A percentile compares a stretch with the other conserved stretches of the same genome.
Evolutionary conservation across 2,888 invertebrate genomes (phyloP).

Genomic region (Mycalesis mineus): DNA sequence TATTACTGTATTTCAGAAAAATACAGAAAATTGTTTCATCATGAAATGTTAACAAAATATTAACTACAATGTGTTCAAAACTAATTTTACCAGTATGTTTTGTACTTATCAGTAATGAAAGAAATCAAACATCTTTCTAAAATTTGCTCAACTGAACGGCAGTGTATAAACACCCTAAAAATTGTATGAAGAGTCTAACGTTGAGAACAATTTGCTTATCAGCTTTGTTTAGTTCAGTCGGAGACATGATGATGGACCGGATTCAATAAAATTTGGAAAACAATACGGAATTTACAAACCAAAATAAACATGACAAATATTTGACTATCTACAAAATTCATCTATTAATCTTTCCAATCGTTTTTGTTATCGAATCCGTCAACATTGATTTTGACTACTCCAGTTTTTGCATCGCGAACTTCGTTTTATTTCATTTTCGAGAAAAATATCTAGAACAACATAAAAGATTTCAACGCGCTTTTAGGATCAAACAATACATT

Average conservation of each 20-base stretch:
- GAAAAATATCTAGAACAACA: not conserved
- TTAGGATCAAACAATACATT: not conserved
- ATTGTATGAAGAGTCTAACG: slow-evolving; percentile 24
- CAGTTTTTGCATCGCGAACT: not conserved
- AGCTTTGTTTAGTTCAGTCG: slow-evolving; percentile 19
- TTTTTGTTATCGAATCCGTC: slow-evolving; percentile 12
- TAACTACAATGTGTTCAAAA: no score
- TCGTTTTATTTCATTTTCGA: not conserved
- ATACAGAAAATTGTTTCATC: no score
- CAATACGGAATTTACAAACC: slow-evolving; percentile 26
- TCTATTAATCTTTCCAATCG: slow-evolving; percentile 20
- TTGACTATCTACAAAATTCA: slow-evolving; percentile 22
- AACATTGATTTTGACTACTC: slow-evolving; percentile 9
- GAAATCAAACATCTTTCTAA: not conserved
- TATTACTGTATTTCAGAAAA: no score
- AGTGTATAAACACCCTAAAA: slow-evolving; percentile 14
- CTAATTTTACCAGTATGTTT: no score
- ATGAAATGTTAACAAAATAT: no score
- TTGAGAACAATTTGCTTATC: slow-evolving; percentile 28
- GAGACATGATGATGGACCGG: slow-evolving; percentile 18
- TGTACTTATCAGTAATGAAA: not conserved
- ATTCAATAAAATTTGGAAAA: slow-evolving; percentile 31
- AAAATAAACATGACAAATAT: slow-evolving; percentile 22
- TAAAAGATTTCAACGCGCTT: not conserved
- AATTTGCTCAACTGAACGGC: slow-evolving; percentile 16